phyloP scores from a whole-genome alignment of 2,888 invertebrate genomes.

The Rhingia rostrata region DNA sequence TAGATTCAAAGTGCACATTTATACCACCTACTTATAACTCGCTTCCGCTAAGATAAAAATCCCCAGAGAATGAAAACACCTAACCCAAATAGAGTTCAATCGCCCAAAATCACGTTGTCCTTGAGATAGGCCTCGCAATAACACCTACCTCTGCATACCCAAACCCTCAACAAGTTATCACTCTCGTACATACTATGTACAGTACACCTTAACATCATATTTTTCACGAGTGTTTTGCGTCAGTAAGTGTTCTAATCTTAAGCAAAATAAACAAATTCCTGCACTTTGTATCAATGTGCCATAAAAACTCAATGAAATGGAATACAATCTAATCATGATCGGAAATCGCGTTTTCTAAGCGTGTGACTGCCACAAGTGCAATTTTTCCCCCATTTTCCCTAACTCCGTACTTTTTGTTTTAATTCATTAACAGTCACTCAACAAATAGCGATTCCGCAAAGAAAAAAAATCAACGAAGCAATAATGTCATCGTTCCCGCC shows the following conservation, averaged over 20 bases:
- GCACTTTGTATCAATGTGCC: slow-evolving; percentile 40
- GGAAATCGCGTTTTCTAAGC: slow-evolving; percentile 6
- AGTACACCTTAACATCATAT: not conserved
- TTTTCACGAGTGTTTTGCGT: slow-evolving; percentile 8
- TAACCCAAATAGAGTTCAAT: slow-evolving; percentile 23
- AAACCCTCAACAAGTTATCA: slow-evolving; percentile 12
- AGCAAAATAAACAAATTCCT: slow-evolving; percentile 23
- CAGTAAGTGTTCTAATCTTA: slow-evolving; percentile 1
- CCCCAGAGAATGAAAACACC: not conserved
- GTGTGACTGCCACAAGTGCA: slow-evolving; percentile 28
- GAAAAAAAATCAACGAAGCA: not conserved
- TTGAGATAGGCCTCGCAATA: slow-evolving; percentile 17
- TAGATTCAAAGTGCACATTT: not conserved
- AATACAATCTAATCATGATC: slow-evolving; percentile 32
- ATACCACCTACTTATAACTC: not conserved
- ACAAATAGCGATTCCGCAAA: not conserved
- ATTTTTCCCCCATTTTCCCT: not conserved
- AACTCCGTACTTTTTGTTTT: not conserved
- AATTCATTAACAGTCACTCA: slow-evolving; percentile 1
- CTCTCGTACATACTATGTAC: not conserved
- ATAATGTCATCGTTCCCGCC: not conserved
- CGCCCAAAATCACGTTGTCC: slow-evolving; percentile 23
- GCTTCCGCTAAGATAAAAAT: slow-evolving; percentile 24
- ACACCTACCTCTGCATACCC: not conserved
- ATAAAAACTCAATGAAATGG: slow-evolving; percentile 17